phyloP scores from a whole-genome alignment of 1,140 invertebrate genomes.

The Drosophila novamexicana region DNA sequence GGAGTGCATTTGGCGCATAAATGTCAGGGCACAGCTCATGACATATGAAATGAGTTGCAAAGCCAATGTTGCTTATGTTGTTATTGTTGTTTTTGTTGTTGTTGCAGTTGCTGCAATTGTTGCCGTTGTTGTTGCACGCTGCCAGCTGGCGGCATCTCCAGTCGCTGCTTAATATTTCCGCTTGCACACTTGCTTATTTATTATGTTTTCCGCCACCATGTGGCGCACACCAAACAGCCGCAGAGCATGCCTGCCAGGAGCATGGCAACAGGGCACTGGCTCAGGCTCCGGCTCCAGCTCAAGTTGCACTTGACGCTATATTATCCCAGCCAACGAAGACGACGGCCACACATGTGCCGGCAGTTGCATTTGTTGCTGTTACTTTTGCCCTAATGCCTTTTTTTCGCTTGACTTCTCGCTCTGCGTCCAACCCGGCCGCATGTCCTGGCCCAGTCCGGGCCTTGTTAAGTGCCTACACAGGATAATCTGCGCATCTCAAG shows the following conservation, averaged over 20 bases:
- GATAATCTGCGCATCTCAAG: constrained; percentile 77
- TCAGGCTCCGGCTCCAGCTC: constrained; percentile 9
- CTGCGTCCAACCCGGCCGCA: constrained; percentile 4
- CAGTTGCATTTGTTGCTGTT: background rate
- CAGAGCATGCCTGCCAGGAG: background rate
- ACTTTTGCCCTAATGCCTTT: constrained; percentile 37
- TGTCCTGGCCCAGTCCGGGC: constrained; percentile 26
- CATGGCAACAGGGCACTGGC: background rate
- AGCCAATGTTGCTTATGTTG: background rate
- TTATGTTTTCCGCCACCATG: constrained; percentile 75
- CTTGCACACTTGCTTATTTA: constrained; percentile 80
- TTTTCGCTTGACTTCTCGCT: constrained; percentile 42
- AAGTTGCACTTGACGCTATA: constrained; percentile 44
- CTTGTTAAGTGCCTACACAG: constrained; percentile 77
- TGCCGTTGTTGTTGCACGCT: constrained; percentile 42
- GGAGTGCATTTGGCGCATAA: constrained; percentile 64
- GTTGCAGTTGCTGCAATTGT: constrained; percentile 21
- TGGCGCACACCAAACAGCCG: constrained; percentile 38
- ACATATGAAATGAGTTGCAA: constrained; percentile 74
- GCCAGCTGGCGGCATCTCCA: constrained; percentile 60
- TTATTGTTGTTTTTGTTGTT: constrained; percentile 3
- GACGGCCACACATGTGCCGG: constrained; percentile 36
- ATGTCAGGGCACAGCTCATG: constrained; percentile 68
- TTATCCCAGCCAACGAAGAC: constrained; percentile 43
- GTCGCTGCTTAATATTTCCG: constrained; percentile 78